These are phyloP conservation scores for Tauraco hartlaubi DNA, from an alignment of 2,797 vertebrate genomes.

Conservation along the genomic window DNA sequence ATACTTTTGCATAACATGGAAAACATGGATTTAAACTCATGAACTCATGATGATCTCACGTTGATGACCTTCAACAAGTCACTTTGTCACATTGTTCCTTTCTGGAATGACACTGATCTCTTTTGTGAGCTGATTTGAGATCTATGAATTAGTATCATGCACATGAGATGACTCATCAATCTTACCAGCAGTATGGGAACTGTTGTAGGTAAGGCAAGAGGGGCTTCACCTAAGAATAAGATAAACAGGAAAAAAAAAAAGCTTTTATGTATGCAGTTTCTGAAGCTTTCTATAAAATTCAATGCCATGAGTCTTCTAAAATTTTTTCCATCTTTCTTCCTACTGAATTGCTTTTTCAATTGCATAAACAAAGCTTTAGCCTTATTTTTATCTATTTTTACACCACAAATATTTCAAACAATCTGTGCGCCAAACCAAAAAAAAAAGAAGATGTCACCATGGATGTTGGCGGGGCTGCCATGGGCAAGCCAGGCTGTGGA, in stretches of 20 bases:
- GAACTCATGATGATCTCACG: not conserved
- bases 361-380: not conserved
- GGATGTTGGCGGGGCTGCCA: not conserved
- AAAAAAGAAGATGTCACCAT: not conserved
- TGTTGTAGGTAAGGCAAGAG: not conserved
- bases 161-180: not conserved
- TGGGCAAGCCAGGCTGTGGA: not conserved
- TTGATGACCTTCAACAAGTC: not conserved
- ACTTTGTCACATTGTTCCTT: not conserved
- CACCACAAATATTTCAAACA: not conserved
- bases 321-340: not conserved
- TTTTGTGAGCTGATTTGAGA: not conserved
- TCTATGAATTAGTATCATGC: not conserved
- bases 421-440: not conserved
- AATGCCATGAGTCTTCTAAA: not conserved
- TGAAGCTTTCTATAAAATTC: not conserved
- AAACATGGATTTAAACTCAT: not conserved
- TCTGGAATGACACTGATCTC: not conserved
- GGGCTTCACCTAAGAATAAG: not conserved
- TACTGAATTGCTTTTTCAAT: not conserved
- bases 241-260: not conserved
- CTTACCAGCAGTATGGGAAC: not conserved
- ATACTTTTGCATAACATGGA: not conserved
- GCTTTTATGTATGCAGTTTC: not conserved
- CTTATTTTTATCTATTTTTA: not conserved